Base-by-base conservation (phyloP, 1,140 invertebrate genomes). In the Lepidurus couesii region DNA sequence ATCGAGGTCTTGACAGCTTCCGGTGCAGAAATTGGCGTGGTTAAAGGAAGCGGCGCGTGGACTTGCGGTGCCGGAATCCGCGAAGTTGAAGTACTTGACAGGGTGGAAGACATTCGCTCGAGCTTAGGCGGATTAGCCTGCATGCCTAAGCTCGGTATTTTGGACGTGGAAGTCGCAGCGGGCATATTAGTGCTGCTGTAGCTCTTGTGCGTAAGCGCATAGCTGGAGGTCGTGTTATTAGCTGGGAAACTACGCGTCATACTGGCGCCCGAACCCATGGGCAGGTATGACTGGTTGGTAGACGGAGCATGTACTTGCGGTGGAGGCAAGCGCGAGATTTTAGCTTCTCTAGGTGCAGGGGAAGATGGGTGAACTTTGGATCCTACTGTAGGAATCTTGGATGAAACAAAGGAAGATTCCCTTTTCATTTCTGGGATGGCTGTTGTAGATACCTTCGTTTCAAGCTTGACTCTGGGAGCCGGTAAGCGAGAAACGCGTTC, bases 301-400 rank as follows among this genome's bases (percentile, higher is more conserved):
- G 53, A 65, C 1, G 78, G 8, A 0, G 78, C 42, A 78, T 76
- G 42, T 43, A 79, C 26, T 76, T 80, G n/a, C 21, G 74, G 42
- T 42, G 73, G 47, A 45, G 75, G 47, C 8, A 75, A 53, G 10
- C 73, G 47, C 21, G 76, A 79, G 34, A 21, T 44, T 79, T 75
- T 24, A 34, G 76, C 77, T 78, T n/a, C 73, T 42, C 44, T 44
- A 73, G 26, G 73, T 75, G 24, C 76, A 75, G 78, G 77, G 79
- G 21, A 79, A 78, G 53, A 24, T 74, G n/a, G 8, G 13, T 43
- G 73, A 5, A 45, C 21, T 34, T 77, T 77, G 43, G 45, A 42
- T n/a, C 44, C 45, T 47, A 75, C n/a, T 10, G 75, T 26, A 0
- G 78, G 78, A 16, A 79, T 79, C 13, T 75, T 74, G 44, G 78